These are phyloP conservation scores for Psilanteris sp. DNA, from an alignment of 1,140 invertebrate species.

Conservation along the genomic window DNA sequence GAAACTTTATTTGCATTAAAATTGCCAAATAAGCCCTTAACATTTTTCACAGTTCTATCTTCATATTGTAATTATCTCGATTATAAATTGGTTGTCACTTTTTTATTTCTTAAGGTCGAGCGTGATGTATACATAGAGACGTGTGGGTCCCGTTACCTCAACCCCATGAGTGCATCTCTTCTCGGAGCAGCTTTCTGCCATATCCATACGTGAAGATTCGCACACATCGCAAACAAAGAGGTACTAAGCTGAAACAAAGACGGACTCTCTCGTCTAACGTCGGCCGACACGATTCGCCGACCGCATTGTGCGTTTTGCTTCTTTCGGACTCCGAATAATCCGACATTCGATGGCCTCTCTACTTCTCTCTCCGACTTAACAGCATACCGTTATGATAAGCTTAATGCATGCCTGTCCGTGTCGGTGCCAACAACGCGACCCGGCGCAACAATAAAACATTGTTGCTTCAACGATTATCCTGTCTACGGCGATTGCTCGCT, in stretches of 20 bases:
- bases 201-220: constrained; percentile 4
- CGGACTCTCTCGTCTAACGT: constrained; percentile 53
- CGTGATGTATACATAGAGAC: constrained; percentile 69
- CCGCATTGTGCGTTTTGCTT: constrained; percentile 58
- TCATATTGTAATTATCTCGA: constrained; percentile 71
- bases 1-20: no score
- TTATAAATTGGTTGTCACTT: constrained; percentile 70
- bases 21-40: neutral
- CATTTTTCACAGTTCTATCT: constrained; percentile 19
- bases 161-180: constrained; percentile 54
- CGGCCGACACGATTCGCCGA: constrained; percentile 43
- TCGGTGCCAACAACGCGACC: constrained; percentile 69
- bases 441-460: constrained; percentile 80
- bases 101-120: constrained; percentile 65
- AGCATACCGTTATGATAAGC: constrained; percentile 70
- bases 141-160: constrained; percentile 66
- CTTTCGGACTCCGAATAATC: constrained; percentile 54
- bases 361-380: constrained; percentile 37
- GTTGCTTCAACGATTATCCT: constrained; percentile 76
- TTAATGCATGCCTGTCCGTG: constrained; percentile 76
- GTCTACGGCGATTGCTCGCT: constrained; percentile 50
- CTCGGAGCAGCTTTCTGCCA: constrained; percentile 26
- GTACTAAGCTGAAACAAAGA: constrained; percentile 46
- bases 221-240: constrained; percentile 16
- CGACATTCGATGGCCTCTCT: constrained; percentile 59